phyloP scores from a whole-genome alignment of 2,113 vertebrate genomes.

The Xerus inauris region DNA sequence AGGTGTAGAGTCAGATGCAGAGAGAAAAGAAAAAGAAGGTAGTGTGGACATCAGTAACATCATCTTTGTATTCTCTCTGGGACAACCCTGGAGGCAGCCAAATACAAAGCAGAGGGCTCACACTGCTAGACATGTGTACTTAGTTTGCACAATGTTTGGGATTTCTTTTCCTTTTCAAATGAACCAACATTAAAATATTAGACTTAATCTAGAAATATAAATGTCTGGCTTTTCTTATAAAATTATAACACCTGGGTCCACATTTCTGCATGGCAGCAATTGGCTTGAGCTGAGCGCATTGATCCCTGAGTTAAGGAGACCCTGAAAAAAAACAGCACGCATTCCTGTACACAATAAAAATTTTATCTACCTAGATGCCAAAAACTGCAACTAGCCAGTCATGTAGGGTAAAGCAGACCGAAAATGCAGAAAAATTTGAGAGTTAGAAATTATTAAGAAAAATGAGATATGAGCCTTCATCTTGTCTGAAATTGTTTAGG shows the following conservation, averaged over 20 bases:
- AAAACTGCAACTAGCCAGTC: not conserved
- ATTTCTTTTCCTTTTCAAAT: conserved; percentile 35
- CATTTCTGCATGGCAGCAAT: not conserved
- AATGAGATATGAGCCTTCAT: not conserved
- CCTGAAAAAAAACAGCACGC: not conserved
- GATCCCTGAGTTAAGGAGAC: not conserved
- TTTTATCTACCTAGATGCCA: not conserved
- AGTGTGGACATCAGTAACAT: fast-evolving
- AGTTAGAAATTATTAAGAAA: not conserved
- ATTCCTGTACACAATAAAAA: not conserved
- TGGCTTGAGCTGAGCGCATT: not conserved
- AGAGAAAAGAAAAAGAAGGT: not conserved
- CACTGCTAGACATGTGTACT: too few species aligned
- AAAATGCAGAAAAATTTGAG: not conserved
- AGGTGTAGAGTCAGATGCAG: not conserved
- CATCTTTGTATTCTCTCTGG: not conserved
- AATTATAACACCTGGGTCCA: not conserved
- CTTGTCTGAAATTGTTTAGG: not conserved
- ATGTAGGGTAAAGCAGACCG: not conserved
- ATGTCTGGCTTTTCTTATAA: not conserved
- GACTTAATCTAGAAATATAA: not conserved
- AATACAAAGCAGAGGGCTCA: not conserved
- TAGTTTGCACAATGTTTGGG: not conserved
- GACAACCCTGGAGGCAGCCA: not conserved
- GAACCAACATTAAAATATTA: not conserved